A percentile compares a stretch with the other conserved stretches of the same genome.
These are phyloP conservation scores for Muscidifurax raptorellus DNA, from an alignment of 1,140 invertebrate genomes.

Conservation along the genomic window DNA sequence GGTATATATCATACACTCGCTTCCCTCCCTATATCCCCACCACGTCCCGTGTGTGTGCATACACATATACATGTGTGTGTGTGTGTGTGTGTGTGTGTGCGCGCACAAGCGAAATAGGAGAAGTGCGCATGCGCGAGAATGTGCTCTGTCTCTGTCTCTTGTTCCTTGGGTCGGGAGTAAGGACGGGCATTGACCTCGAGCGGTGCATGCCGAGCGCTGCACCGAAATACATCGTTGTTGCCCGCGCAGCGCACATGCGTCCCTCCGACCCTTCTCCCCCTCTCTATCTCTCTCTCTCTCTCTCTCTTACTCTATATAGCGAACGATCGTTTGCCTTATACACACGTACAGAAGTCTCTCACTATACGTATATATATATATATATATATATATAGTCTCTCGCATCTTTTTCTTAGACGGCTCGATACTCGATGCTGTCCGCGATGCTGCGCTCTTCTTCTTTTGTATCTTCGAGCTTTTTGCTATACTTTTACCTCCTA, in stretches of 20 bases:
- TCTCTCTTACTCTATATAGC: not conserved
- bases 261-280: constrained; percentile 39
- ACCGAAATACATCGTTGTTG: constrained; percentile 73
- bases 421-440: constrained; percentile 3
- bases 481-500: no score
- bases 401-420: not conserved
- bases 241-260: constrained; percentile 67
- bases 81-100: not conserved
- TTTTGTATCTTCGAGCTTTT: no score
- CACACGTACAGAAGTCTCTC: not conserved
- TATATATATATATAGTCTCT: not conserved
- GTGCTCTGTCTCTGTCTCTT: constrained; percentile 53
- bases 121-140: constrained; percentile 12
- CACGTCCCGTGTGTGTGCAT: not conserved
- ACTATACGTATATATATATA: not conserved
- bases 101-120: not conserved
- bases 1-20: no score
- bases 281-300: constrained; percentile 10
- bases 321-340: constrained; percentile 5
- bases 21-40: not conserved
- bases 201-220: constrained; percentile 71
- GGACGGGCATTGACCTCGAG: constrained; percentile 75
- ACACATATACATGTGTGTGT: not conserved
- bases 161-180: constrained; percentile 73
- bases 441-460: not conserved